A percentile compares a stretch with the other conserved stretches of the same genome.
phyloP scores from a whole-genome alignment of 2,113 vertebrate genomes.

The Pterocles gutturalis region DNA sequence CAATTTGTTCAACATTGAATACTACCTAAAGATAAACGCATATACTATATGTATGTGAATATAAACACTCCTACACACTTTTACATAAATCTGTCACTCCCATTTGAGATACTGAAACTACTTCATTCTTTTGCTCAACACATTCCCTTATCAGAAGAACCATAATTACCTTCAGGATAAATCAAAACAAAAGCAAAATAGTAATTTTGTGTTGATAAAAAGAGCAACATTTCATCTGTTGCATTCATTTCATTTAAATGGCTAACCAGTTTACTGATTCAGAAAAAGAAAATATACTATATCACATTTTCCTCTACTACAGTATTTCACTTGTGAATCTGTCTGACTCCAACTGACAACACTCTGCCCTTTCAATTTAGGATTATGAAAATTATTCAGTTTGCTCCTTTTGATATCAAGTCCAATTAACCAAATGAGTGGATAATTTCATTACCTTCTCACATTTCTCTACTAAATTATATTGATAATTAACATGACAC shows the following conservation, averaged over 20 bases:
- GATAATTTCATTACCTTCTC: constrained; percentile 6
- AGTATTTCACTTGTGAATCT: not conserved
- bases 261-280: not conserved
- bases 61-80: not conserved
- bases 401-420: not conserved
- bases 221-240: not conserved
- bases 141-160: not conserved
- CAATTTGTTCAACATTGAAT: not conserved
- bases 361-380: not conserved
- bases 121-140: not conserved
- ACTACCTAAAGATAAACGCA: not conserved
- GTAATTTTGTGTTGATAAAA: not conserved
- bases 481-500: constrained; percentile 5
- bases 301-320: not conserved
- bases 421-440: not conserved
- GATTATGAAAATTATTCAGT: not conserved
- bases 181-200: not conserved
- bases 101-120: not conserved
- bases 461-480: constrained; percentile 4
- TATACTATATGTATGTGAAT: not conserved
- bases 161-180: not conserved
- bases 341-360: not conserved
- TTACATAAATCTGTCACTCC: not conserved
- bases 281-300: not conserved
- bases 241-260: not conserved